phyloP scores from a whole-genome alignment of 2,888 invertebrate genomes.

The Trissoscelio sp. region DNA sequence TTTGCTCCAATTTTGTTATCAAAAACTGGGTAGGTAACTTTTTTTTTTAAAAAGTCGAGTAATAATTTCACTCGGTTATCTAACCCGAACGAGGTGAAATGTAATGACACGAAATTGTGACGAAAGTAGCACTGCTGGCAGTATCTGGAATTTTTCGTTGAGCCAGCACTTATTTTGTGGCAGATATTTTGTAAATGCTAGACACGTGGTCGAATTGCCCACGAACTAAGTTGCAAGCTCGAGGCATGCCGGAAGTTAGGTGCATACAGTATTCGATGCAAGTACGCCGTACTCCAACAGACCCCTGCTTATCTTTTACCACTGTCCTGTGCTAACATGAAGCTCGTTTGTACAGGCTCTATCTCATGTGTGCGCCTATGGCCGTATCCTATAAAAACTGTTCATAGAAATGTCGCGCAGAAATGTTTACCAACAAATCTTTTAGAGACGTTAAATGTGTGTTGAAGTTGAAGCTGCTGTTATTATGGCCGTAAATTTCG shows the following conservation, averaged over 20 bases:
- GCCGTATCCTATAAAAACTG: constrained; percentile 35
- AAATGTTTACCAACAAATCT: constrained; percentile 43
- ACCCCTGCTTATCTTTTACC: constrained; percentile 63
- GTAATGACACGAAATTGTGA: constrained; percentile 45
- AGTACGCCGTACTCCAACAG: constrained; percentile 50
- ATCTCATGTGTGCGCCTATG: constrained; percentile 46
- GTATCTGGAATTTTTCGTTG: constrained; percentile 56
- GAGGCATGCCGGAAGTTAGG: constrained; percentile 64
- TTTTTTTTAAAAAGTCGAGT: too few species aligned
- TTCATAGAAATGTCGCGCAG: constrained; percentile 26
- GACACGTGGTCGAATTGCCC: constrained; percentile 66
- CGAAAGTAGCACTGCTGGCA: constrained; percentile 42
- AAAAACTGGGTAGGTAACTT: too few species aligned
- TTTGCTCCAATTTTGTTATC: too few species aligned
- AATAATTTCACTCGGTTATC: too few species aligned
- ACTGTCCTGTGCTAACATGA: constrained; percentile 60
- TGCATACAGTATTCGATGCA: constrained; percentile 57
- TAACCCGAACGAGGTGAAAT: constrained; percentile 26
- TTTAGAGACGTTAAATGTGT: constrained; percentile 19
- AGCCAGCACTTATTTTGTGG: constrained; percentile 54
- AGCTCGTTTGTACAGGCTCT: constrained; percentile 62
- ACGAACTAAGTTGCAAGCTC: constrained; percentile 66
- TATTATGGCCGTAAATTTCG: background rate
- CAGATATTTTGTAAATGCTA: constrained; percentile 67
- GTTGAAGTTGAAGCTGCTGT: background rate